A percentile compares a stretch with the other conserved stretches of the same genome.
Conservation (phyloP, 2,888 invertebrate species). For the Cenopis cana region DNA sequence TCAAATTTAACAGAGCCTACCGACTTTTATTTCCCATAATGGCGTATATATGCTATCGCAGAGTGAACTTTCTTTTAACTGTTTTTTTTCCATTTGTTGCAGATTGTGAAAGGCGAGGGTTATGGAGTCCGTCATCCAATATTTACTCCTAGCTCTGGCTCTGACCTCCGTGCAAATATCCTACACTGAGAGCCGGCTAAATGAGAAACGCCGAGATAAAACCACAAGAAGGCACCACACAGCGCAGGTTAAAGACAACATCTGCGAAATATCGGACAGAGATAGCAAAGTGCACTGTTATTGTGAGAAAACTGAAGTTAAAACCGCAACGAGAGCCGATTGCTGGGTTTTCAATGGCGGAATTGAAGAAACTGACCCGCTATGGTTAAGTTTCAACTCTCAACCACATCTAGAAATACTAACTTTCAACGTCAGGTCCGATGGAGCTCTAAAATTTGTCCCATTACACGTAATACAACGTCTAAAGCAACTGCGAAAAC, state of each 20-base stretch:
- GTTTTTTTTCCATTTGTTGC: slow-evolving; percentile 70
- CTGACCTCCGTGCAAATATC: slow-evolving; percentile 83
- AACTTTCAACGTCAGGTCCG: slow-evolving; percentile 88
- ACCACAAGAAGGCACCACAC: slow-evolving; percentile 75
- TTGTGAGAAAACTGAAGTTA: slow-evolving; percentile 85
- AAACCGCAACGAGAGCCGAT: slow-evolving; percentile 88
- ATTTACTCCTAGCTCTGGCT: slow-evolving; percentile 81
- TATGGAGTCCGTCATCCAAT: slow-evolving; percentile 80
- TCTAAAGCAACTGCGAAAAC: slow-evolving; percentile 87
- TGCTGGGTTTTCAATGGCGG: slow-evolving; percentile 91
- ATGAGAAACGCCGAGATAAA: slow-evolving; percentile 83
- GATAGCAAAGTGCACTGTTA: slow-evolving; percentile 87
- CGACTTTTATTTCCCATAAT: neutral
- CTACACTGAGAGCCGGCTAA: slow-evolving; percentile 81
- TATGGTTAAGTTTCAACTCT: slow-evolving; percentile 90
- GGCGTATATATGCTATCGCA: neutral
- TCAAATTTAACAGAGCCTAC: neutral
- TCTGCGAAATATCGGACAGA: slow-evolving; percentile 84
- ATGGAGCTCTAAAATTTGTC: slow-evolving; percentile 88
- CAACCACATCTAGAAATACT: slow-evolving; percentile 89
- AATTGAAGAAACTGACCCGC: slow-evolving; percentile 87
- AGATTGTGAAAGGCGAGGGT: slow-evolving; percentile 65
- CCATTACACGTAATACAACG: slow-evolving; percentile 88
- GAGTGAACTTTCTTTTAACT: slow-evolving; percentile 48
- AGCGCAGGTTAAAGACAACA: slow-evolving; percentile 78